Evolutionary conservation across 2,797 vertebrate genomes (phyloP).

Genomic region (Antrozous pallidus): DNA sequence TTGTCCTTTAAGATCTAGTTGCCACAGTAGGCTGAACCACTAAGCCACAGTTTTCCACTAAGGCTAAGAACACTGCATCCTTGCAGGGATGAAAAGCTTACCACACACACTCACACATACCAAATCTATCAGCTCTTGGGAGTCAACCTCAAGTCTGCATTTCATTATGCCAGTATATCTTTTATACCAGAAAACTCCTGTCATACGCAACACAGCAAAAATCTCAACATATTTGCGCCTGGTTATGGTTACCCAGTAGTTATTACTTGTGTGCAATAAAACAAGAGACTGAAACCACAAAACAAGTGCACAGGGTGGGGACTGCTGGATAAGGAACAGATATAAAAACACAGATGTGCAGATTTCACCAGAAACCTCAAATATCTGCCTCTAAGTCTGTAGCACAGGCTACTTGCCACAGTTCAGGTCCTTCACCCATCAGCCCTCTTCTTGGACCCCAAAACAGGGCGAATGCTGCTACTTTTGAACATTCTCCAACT

Average conservation of each 20-base stretch:
- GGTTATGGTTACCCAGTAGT: conserved; percentile 85
- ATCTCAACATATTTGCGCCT: conserved; percentile 79
- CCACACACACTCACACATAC: conserved; percentile 63
- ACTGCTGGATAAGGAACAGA: conserved; percentile 62
- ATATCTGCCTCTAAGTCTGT: conserved; percentile 54
- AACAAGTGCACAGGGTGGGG: conserved; percentile 75
- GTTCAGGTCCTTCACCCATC: conserved; percentile 33
- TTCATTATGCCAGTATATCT: conserved; percentile 77
- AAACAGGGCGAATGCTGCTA: conserved; percentile 72
- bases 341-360: conserved; percentile 67
- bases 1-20: conserved; percentile 62
- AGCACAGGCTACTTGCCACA: conserved; percentile 69
- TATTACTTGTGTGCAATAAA: conserved; percentile 83
- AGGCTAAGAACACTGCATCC: conserved; percentile 76
- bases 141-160: conserved; percentile 76
- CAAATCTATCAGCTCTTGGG: conserved; percentile 74
- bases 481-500: conserved; percentile 80
- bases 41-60: conserved; percentile 57
- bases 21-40: conserved; percentile 72
- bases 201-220: conserved; percentile 80
- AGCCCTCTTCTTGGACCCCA: conserved; percentile 53
- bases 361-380: conserved; percentile 70
- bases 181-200: conserved; percentile 72
- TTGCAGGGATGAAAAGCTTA: conserved; percentile 71
- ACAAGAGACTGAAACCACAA: conserved; percentile 84